Percentiles rank a stretch among this genome's conserved stretches.
Evolutionary conservation across 2,113 vertebrate genomes (phyloP).

Genomic region (Tricholaema leucomelas): DNA sequence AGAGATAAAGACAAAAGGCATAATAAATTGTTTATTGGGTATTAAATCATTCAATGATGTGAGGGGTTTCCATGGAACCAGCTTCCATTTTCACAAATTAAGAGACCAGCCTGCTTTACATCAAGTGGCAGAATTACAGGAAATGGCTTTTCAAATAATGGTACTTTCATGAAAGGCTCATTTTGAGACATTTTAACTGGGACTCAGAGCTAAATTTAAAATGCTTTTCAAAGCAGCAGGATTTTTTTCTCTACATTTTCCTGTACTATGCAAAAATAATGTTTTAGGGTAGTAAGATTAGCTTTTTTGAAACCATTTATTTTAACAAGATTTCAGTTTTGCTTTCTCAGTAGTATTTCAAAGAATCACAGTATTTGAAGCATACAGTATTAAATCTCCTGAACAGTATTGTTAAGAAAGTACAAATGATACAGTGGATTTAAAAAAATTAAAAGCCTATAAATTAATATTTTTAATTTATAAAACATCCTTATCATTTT

Average conservation of each 20-base stretch:
- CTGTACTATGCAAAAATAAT: neutral
- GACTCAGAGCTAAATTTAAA: neutral
- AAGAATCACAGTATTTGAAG: neutral
- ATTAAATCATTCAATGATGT: conserved; percentile 7
- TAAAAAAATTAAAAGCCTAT: neutral
- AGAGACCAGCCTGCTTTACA: neutral
- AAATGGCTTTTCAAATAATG: conserved; percentile 26
- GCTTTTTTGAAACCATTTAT: neutral
- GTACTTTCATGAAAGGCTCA: neutral
- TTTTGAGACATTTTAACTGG: neutral
- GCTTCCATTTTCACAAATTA: neutral
- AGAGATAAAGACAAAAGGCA: neutral
- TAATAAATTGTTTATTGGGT: neutral
- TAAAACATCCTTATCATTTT: neutral
- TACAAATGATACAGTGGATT: neutral
- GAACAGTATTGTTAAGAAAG: neutral
- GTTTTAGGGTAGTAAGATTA: neutral
- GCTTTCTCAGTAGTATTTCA: neutral
- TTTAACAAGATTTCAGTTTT: neutral
- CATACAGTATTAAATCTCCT: neutral
- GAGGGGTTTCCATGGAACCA: conserved; percentile 28
- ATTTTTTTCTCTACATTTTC: neutral
- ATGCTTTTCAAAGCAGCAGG: neutral
- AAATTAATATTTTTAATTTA: neutral
- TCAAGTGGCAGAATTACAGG: conserved; percentile 11